These are phyloP conservation scores for Noctilio leporinus DNA, from an alignment of 2,113 vertebrate species.

Conservation along the genomic window DNA sequence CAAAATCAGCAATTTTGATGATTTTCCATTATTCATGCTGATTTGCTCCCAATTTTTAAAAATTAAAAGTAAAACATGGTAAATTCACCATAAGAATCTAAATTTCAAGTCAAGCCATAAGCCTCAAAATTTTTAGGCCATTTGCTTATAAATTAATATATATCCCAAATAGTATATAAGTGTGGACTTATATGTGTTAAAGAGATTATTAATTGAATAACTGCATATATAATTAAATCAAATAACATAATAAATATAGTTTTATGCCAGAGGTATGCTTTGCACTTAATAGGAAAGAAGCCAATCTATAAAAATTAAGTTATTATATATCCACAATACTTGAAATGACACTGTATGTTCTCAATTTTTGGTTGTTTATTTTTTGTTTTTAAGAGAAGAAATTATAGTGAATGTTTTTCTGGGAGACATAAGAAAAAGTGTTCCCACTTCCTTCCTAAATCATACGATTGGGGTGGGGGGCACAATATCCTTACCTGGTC, in stretches of 20 bases:
- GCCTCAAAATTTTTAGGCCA: background rate
- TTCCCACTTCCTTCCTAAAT: background rate
- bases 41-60: background rate
- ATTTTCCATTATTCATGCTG: background rate
- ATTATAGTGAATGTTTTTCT: background rate
- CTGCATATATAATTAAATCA: background rate
- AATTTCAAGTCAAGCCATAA: constrained; percentile 34
- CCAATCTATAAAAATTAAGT: background rate
- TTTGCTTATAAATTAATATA: background rate
- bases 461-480: background rate
- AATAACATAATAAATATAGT: background rate
- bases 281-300: background rate
- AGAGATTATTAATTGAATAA: background rate
- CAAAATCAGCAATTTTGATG: background rate
- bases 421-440: background rate
- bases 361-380: background rate
- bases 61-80: constrained; percentile 15
- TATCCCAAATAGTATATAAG: background rate
- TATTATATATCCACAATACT: background rate
- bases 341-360: background rate
- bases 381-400: background rate
- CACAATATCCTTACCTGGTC: background rate
- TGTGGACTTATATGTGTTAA: background rate
- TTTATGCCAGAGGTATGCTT: background rate
- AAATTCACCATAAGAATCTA: constrained; percentile 5